A percentile compares a stretch with the other conserved stretches of the same genome.
Conservation (phyloP, 2,888 invertebrate species). For the Marronus borbonicus region DNA sequence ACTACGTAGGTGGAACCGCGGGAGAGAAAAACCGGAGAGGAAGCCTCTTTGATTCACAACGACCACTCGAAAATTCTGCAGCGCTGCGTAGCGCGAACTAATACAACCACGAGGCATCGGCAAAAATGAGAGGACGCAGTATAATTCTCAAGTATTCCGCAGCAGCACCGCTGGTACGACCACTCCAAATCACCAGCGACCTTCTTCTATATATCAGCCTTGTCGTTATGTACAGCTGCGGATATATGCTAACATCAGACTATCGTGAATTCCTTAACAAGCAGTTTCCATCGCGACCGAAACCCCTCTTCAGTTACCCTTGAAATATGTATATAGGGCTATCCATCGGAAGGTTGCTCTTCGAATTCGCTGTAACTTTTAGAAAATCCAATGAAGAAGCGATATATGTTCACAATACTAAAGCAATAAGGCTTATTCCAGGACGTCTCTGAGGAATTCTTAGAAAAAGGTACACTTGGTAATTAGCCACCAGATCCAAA, state of each 20-base stretch:
- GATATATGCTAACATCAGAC: constrained; percentile 27
- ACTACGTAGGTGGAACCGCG: neutral
- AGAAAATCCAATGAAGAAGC: too few relatives aligned
- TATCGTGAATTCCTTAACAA: constrained; percentile 28
- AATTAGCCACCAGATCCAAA: too few relatives aligned
- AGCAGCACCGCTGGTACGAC: neutral
- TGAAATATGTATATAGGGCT: neutral
- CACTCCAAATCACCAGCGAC: neutral
- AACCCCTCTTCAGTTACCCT: constrained; percentile 19
- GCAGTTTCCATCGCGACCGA: constrained; percentile 26
- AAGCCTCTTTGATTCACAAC: neutral
- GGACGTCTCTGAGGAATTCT: too few relatives aligned
- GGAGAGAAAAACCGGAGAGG: neutral
- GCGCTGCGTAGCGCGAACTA: neutral
- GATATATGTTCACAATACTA: too few relatives aligned
- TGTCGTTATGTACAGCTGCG: neutral
- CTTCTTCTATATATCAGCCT: neutral
- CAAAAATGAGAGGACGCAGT: neutral
- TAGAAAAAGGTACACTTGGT: too few relatives aligned
- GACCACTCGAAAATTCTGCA: constrained; percentile 7
- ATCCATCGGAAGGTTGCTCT: too few relatives aligned
- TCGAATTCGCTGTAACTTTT: too few relatives aligned
- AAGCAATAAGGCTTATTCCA: too few relatives aligned
- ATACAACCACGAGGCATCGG: neutral
- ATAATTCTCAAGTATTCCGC: constrained; percentile 22